Percentiles rank a stretch among this genome's conserved stretches.
Conservation (phyloP, 2,797 vertebrate genomes). For the Gadopsis marmoratus region DNA sequence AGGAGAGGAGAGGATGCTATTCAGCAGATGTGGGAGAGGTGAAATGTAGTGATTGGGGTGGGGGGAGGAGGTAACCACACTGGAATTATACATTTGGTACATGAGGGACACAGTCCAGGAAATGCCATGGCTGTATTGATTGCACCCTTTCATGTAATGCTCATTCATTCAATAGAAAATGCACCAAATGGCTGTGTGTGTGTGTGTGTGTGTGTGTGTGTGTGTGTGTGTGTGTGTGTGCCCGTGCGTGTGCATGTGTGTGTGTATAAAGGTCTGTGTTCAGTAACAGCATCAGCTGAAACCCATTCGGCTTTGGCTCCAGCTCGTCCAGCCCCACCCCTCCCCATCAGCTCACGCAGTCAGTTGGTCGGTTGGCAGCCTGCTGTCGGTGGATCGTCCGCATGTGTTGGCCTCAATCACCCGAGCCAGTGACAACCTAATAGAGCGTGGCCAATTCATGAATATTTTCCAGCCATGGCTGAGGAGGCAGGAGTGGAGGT, state of each 20-base stretch:
- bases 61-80: slow-evolving; percentile 23
- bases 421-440: slow-evolving; percentile 81
- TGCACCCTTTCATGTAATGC: slow-evolving; percentile 45
- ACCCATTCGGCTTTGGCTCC: slow-evolving; percentile 51
- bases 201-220: slow-evolving; percentile 25
- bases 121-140: slow-evolving; percentile 58
- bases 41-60: slow-evolving; percentile 32
- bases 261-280: slow-evolving; percentile 29
- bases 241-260: background rate
- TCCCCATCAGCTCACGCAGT: slow-evolving; percentile 30
- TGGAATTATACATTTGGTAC: slow-evolving; percentile 53
- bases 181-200: slow-evolving; percentile 54
- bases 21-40: slow-evolving; percentile 29
- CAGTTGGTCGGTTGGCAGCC: slow-evolving; percentile 52
- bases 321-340: slow-evolving; percentile 17
- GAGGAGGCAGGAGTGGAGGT: slow-evolving; percentile 53
- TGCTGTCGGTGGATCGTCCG: slow-evolving; percentile 67
- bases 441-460: slow-evolving; percentile 82
- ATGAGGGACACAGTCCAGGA: slow-evolving; percentile 55
- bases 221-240: background rate
- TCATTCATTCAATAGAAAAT: slow-evolving; percentile 64
- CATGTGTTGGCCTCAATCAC: slow-evolving; percentile 81
- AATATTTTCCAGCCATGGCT: slow-evolving; percentile 79
- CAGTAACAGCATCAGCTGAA: slow-evolving; percentile 45
- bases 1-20: slow-evolving; percentile 20